phyloP scores from a whole-genome alignment of 2,113 vertebrate genomes.

The Poeciliopsis occidentalis region DNA sequence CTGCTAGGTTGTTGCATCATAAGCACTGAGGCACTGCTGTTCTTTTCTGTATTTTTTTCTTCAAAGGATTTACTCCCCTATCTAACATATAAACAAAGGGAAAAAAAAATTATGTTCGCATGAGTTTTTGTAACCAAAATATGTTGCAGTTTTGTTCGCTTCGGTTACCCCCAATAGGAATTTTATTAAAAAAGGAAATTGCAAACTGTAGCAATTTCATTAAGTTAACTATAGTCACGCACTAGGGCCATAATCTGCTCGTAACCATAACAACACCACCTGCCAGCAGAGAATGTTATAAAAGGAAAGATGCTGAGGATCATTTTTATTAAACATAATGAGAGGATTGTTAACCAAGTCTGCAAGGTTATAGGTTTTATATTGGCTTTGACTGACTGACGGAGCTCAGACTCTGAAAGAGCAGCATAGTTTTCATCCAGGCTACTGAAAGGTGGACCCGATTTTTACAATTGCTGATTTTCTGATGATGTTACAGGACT shows the following conservation, averaged over 20 bases:
- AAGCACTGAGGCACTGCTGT: not conserved
- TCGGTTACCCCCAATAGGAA: not conserved
- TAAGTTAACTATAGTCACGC: not conserved
- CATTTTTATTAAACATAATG: not conserved
- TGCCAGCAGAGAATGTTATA: not conserved
- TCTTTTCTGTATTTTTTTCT: not conserved
- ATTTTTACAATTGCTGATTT: not conserved
- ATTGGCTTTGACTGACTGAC: not conserved
- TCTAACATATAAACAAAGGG: constrained; percentile 6
- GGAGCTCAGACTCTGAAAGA: not conserved
- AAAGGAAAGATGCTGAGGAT: not conserved
- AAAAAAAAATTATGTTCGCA: not conserved
- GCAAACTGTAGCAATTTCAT: not conserved
- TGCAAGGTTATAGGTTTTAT: not conserved
- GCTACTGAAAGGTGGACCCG: not conserved
- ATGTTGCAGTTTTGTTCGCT: not conserved
- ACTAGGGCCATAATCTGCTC: not conserved
- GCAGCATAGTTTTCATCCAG: not conserved
- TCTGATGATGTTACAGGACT: too few relatives aligned
- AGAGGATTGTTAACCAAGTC: not conserved
- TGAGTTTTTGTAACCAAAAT: not conserved
- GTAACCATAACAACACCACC: not conserved
- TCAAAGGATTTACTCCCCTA: not conserved
- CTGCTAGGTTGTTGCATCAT: constrained; percentile 18
- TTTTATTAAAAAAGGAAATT: not conserved